phyloP scores from a whole-genome alignment of 2,888 invertebrate species.

The Danaus chrysippus region DNA sequence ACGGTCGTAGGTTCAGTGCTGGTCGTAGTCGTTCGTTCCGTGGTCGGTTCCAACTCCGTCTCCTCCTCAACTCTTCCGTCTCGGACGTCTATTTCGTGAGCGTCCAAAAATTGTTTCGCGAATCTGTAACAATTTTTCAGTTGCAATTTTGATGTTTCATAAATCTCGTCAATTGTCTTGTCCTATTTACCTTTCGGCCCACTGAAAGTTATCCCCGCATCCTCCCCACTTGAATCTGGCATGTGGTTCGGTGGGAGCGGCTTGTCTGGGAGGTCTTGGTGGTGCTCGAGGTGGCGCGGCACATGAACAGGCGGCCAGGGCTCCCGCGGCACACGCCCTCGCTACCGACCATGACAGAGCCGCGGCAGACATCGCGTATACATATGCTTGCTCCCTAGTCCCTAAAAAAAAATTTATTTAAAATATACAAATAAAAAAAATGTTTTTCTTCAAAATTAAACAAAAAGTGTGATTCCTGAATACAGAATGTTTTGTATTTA shows the following conservation, averaged over 20 bases:
- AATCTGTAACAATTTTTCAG: constrained; percentile 61
- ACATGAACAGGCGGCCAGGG: constrained; percentile 87
- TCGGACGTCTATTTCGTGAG: constrained; percentile 76
- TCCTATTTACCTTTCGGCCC: constrained; percentile 77
- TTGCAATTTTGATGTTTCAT: neutral
- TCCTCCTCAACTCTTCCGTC: constrained; percentile 63
- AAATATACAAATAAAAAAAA: too few species aligned
- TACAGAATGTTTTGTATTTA: too few species aligned
- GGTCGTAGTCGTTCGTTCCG: constrained; percentile 46
- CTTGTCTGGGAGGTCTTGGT: constrained; percentile 75
- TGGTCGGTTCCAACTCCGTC: constrained; percentile 57
- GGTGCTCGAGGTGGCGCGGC: constrained; percentile 85
- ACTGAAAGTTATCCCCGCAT: constrained; percentile 89
- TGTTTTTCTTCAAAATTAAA: too few species aligned
- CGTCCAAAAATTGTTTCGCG: constrained; percentile 85
- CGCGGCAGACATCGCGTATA: constrained; percentile 90
- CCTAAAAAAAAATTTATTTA: constrained; percentile 70
- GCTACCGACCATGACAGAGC: constrained; percentile 88
- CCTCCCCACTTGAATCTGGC: constrained; percentile 92
- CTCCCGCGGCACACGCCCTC: constrained; percentile 87
- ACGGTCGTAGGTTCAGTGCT: constrained; percentile 52
- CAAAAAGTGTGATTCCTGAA: too few species aligned
- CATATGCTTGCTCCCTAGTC: constrained; percentile 91
- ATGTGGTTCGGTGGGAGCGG: constrained; percentile 84
- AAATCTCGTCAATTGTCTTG: neutral